Evolutionary conservation across 2,888 invertebrate species (phyloP).

Genomic region (Drosophila melanosoma): DNA sequence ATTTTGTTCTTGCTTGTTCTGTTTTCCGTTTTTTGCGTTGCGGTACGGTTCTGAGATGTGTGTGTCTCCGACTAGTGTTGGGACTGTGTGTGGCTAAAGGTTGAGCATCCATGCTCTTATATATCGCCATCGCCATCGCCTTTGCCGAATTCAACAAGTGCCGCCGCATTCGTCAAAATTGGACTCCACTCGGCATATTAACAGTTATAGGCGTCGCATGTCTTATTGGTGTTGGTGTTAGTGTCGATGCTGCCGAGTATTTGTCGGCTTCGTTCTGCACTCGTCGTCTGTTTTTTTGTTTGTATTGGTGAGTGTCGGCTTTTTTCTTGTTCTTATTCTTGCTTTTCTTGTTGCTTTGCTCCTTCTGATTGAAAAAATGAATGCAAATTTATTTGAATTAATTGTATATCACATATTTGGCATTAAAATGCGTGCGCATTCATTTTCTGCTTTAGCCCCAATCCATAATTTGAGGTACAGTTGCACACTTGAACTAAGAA

Average conservation of each 20-base stretch:
- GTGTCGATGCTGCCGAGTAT: conserved; percentile 15
- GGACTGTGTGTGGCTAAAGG: conserved; percentile 70
- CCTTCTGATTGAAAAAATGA: conserved; percentile 69
- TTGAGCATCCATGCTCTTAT: conserved; percentile 71
- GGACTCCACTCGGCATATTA: conserved; percentile 62
- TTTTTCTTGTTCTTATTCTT: conserved; percentile 1
- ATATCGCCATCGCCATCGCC: conserved; percentile 37
- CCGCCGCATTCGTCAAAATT: conserved; percentile 45
- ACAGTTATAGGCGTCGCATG: conserved; percentile 62
- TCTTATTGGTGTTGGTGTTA: conserved; percentile 26
- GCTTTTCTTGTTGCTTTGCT: conserved; percentile 14
- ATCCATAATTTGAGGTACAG: conserved; percentile 52
- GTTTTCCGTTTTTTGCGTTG: conserved; percentile 10
- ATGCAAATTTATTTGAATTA: conserved; percentile 74
- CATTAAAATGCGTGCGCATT: conserved; percentile 67
- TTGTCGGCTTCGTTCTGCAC: conserved; percentile 10
- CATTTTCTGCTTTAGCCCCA: conserved; percentile 38
- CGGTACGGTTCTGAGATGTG: conserved; percentile 55
- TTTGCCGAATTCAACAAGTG: conserved; percentile 66
- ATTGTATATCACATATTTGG: conserved; percentile 68
- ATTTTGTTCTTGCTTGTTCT: background rate
- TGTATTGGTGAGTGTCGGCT: conserved; percentile 30
- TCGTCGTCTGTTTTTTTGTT: background rate
- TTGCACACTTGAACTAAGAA: conserved; percentile 25
- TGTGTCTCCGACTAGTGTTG: conserved; percentile 64